A percentile compares a stretch with the other conserved stretches of the same genome.
Evolutionary conservation across 1,140 invertebrate species (phyloP).

Genomic region (Araneus ventricosus): DNA sequence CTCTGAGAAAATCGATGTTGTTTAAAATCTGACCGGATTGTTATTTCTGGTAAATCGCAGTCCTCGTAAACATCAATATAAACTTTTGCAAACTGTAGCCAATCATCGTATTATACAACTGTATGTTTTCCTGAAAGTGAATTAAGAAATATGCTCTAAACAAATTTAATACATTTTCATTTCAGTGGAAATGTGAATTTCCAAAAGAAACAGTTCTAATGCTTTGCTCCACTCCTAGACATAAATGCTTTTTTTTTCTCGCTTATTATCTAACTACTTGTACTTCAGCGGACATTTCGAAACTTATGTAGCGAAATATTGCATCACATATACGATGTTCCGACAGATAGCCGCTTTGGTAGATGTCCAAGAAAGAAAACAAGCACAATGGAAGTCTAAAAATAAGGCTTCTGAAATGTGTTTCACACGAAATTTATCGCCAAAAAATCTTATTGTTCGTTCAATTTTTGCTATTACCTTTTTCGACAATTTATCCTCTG

Average conservation of each 20-base stretch:
- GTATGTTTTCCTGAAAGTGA: no score
- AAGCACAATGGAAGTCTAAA: slow-evolving; percentile 7
- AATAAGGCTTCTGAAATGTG: slow-evolving; percentile 23
- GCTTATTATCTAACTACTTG: slow-evolving; percentile 7
- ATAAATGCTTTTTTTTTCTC: background rate
- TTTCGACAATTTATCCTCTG: background rate
- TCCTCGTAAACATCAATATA: no score
- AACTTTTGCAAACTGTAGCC: no score
- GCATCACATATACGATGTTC: background rate
- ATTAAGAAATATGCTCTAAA: no score
- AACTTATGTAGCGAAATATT: slow-evolving; percentile 20
- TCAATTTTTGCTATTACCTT: background rate
- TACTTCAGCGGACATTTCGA: slow-evolving; percentile 13
- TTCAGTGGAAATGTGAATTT: no score
- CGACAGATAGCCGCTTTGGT: slow-evolving; percentile 41
- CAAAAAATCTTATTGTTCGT: slow-evolving; percentile 41
- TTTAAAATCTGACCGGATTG: no score
- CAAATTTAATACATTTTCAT: no score
- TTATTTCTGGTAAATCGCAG: no score
- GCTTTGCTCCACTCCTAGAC: background rate
- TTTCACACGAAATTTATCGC: background rate
- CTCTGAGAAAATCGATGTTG: no score
- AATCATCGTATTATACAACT: no score
- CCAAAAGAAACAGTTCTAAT: no score
- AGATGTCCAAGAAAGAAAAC: slow-evolving; percentile 30